These are phyloP conservation scores for Sebastes hopkinsi DNA, from an alignment of 2,797 vertebrate species.

Conservation along the genomic window DNA sequence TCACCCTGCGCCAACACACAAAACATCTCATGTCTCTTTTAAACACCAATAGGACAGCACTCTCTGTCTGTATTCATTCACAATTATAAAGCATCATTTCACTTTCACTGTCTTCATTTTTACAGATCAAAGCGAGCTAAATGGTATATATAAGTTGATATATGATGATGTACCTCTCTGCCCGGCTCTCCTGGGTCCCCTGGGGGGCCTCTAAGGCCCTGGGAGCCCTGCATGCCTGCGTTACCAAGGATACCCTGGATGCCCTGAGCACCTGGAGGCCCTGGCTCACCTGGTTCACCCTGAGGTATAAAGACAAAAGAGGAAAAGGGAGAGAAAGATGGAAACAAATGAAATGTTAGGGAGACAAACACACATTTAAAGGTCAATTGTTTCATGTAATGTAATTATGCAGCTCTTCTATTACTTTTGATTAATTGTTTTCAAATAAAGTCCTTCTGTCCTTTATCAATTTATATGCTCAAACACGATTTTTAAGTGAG, in stretches of 20 bases:
- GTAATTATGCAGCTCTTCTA: conserved; percentile 27
- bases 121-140: neutral
- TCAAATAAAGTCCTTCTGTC: conserved; percentile 14
- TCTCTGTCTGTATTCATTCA: neutral
- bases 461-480: conserved; percentile 34
- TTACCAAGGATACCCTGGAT: conserved; percentile 90
- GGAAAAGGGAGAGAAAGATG: neutral
- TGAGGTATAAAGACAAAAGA: conserved; percentile 47
- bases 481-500: conserved; percentile 49
- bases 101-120: neutral
- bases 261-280: conserved; percentile 88
- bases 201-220: conserved; percentile 80
- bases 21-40: neutral
- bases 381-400: conserved; percentile 22
- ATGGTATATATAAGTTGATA: neutral
- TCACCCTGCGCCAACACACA: conserved; percentile 80
- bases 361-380: conserved; percentile 12
- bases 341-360: neutral
- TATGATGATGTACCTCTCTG: conserved; percentile 74
- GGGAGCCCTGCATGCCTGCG: conserved; percentile 81
- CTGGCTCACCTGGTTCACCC: conserved; percentile 88
- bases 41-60: neutral
- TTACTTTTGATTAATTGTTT: conserved; percentile 60
- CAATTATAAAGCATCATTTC: neutral
- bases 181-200: conserved; percentile 84